These are phyloP conservation scores for Catocala fraxini DNA, from an alignment of 2,888 invertebrate genomes.

Conservation along the genomic window DNA sequence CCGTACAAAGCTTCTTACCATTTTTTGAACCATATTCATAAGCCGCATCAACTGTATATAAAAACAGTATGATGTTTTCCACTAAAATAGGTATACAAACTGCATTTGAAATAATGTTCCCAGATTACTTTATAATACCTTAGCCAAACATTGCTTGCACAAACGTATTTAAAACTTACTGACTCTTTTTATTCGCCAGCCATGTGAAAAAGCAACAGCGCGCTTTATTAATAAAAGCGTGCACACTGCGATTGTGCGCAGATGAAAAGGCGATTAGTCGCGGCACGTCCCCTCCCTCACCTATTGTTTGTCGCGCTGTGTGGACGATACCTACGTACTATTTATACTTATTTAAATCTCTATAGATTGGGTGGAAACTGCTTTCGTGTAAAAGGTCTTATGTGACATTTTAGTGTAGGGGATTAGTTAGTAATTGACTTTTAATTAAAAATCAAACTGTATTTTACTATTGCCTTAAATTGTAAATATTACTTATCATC, in stretches of 20 bases:
- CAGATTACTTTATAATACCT: slow-evolving; percentile 11
- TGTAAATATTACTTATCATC: too few relatives aligned
- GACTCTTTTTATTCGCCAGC: slow-evolving; percentile 48
- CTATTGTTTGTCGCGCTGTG: slow-evolving; percentile 57
- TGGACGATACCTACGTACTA: slow-evolving; percentile 58
- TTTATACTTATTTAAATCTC: slow-evolving; percentile 69
- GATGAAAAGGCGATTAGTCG: slow-evolving; percentile 56
- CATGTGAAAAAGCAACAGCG: slow-evolving; percentile 59
- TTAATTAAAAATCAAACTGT: too few relatives aligned
- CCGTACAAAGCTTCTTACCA: too few relatives aligned
- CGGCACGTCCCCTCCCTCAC: slow-evolving; percentile 48
- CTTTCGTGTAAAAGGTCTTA: slow-evolving; percentile 24
- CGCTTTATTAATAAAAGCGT: slow-evolving; percentile 76
- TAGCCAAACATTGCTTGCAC: slow-evolving; percentile 13
- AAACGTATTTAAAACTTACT: slow-evolving; percentile 43
- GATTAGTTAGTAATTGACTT: not conserved
- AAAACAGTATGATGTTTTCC: too few relatives aligned
- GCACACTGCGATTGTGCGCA: slow-evolving; percentile 62
- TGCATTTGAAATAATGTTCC: too few relatives aligned
- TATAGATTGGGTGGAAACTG: slow-evolving; percentile 38
- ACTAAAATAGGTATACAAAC: too few relatives aligned
- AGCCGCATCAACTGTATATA: too few relatives aligned
- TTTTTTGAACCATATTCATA: too few relatives aligned
- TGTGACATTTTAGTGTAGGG: not conserved
- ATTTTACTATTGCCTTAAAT: too few relatives aligned